phyloP scores from a whole-genome alignment of 2,113 vertebrate genomes.

The Murina feae region DNA sequence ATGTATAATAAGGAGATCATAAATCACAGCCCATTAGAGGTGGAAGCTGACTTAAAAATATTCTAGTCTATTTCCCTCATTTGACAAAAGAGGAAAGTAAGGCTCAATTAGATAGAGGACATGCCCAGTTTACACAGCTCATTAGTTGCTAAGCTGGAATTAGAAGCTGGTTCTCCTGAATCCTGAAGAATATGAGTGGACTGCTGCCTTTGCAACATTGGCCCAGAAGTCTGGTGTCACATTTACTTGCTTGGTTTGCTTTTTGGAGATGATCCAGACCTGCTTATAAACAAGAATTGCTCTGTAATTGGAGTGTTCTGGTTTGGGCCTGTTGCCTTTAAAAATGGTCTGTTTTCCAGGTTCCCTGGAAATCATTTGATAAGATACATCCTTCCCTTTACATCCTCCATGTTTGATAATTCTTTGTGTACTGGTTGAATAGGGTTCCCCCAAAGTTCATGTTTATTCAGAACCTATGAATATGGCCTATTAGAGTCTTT shows the following conservation, averaged over 20 bases:
- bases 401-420: neutral
- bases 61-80: neutral
- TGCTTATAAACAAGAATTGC: constrained; percentile 22
- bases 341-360: neutral
- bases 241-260: constrained; percentile 37
- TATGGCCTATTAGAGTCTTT: neutral
- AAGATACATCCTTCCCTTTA: neutral
- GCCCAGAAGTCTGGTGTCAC: neutral
- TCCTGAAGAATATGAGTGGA: neutral
- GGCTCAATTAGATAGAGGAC: neutral
- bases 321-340: constrained; percentile 17
- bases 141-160: neutral
- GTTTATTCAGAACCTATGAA: neutral
- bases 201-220: neutral
- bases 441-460: neutral
- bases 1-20: neutral
- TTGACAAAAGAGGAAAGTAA: constrained; percentile 22
- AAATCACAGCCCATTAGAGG: constrained; percentile 25
- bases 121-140: neutral
- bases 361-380: neutral
- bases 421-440: neutral
- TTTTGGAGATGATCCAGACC: constrained; percentile 18
- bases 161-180: constrained; percentile 15
- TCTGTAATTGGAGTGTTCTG: constrained; percentile 27
- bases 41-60: neutral